Base-by-base conservation (phyloP, 2,113 vertebrate species). In the Catharus bicknelli region DNA sequence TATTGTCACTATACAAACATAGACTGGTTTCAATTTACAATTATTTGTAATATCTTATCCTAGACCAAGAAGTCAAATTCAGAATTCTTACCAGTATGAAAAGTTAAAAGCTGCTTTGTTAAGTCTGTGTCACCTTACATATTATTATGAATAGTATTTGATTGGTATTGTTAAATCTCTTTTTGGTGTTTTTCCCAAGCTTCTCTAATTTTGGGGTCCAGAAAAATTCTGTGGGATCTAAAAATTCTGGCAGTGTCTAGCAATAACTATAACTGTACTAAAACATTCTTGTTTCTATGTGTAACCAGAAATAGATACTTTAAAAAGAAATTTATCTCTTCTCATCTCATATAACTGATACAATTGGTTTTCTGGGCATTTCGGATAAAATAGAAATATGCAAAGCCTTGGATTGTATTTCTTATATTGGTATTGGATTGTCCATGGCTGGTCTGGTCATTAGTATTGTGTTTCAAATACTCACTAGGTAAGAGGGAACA, bases 391-490 rank as follows among this genome's bases (percentile, higher is more conserved):
- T 94, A 96, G 27, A 74, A 91, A 26, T 97, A 97, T 30, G 81
- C 63, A 5, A 53, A 92, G 25, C 79, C 95, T 80, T 98, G 73
- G 47, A 96, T 10, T 25, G 8, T 43, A 29, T 97, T 29, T 97
- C 96, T 68, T 84, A 34, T 5, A 3, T 80, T 83, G 95, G 88
- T 64, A 83, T 96, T 90, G 94, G 86, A 23, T 58, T 97, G 23
- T 97, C 96, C 30, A 66, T 96, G 47, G 61, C 45, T 84, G 94
- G 87, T 68, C 80, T 97, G 80, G 27, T 38, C 81, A 81, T 96
- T 53, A 97, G 85, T 4, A 95, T 97, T 89, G 64, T 93, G 38
- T 97, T 97, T 95, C 95, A 96, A 85, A 83, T 97, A 86, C 27
- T 89, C n/a, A 96, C 84, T 30, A 97, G 97, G 95, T 97, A 97